Evolutionary conservation across 2,888 invertebrate genomes (phyloP), one percentile per base, ranked within the genome.

Genomic region (Xestia xanthographa): DNA sequence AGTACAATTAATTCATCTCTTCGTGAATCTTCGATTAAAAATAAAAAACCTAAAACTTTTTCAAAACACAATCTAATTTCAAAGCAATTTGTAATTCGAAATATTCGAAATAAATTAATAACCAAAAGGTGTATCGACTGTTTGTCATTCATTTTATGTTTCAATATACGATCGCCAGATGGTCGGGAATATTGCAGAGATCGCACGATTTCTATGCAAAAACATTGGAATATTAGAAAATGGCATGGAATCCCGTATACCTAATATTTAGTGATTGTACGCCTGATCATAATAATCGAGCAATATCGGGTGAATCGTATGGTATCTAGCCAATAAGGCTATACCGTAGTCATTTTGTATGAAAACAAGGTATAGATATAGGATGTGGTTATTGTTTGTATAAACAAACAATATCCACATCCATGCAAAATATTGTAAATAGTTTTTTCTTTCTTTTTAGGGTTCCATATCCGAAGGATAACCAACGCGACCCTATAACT

Each of bases 81-180:
- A n/a, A 22, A 43, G 14, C 48, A 45, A 66, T 81, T 75, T 62
- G 41, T 41, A 75, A 70, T 82, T 67, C 45, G 34, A 78, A 72
- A 58, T n/a, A 58, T 20, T 12, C 20, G 22, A 72, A 48, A 69
- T 45, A 50, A 72, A 72, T 65, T 68, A 82, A 60, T 62, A 77
- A 65, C 48, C 41, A n/a, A 45, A 74, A 70, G 45, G 22, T 78
- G 41, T 62, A 43, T 65, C 17, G 26, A 11, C 26, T 58, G 43
- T 79, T 79, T 56, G 34, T 53, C 45, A 74, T 80, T 66, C 34
- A 50, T 62, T 62, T 76, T 41, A 20, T 53, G n/a, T 56, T 79
- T 80, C 72, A 79, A 84, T 82, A 62, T 45, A 53, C 17, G 34
- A 43, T 50, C 71, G 65, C 71, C 84, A 82, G 84, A 66, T 80